Conservation (phyloP, 2,888 invertebrate genomes). For the Eilema depressum region DNA sequence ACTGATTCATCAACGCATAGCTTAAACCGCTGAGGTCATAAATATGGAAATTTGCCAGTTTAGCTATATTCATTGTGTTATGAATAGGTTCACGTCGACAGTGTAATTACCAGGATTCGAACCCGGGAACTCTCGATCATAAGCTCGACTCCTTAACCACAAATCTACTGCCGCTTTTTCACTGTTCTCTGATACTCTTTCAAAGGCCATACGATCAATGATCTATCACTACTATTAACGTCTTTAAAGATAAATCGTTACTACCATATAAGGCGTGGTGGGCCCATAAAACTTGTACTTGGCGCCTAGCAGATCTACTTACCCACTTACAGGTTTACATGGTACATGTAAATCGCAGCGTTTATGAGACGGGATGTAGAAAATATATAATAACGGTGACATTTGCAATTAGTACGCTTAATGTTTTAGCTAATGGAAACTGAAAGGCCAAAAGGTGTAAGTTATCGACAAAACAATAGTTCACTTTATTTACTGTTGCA, state of each 20-base stretch:
- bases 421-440: background rate
- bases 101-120: too few relatives aligned
- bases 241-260: slow-evolving; percentile 29
- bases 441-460: background rate
- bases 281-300: slow-evolving; percentile 27
- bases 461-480: background rate
- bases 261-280: slow-evolving; percentile 30
- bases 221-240: slow-evolving; percentile 31
- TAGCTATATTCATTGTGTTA: too few relatives aligned
- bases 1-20: too few relatives aligned
- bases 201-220: background rate
- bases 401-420: slow-evolving; percentile 14
- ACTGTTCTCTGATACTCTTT: background rate
- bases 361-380: slow-evolving; percentile 17
- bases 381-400: slow-evolving; percentile 11
- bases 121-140: too few relatives aligned
- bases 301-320: slow-evolving; percentile 40
- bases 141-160: too few relatives aligned
- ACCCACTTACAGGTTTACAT: slow-evolving; percentile 28
- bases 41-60: too few relatives aligned
- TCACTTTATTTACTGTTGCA: background rate
- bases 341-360: slow-evolving; percentile 8
- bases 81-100: too few relatives aligned
- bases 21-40: too few relatives aligned
- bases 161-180: background rate